Conservation (phyloP, 2,888 invertebrate genomes). For the Cepaea hortensis region DNA sequence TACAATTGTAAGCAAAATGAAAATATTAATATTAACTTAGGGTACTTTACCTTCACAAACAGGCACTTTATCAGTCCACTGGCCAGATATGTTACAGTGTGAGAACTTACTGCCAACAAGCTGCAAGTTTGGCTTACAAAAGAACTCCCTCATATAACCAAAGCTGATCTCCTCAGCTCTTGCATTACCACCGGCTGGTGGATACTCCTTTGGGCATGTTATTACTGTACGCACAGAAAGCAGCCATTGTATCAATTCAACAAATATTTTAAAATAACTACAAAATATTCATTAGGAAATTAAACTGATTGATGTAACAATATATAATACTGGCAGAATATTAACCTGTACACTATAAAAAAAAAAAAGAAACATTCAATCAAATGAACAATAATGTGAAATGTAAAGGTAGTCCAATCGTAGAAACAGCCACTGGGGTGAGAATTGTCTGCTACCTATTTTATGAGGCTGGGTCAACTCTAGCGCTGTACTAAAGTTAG, state of each 20-base stretch:
- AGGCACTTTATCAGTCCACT: conserved; percentile 63
- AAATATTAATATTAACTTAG: background rate
- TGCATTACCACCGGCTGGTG: conserved; percentile 57
- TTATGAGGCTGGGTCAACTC: too few species aligned
- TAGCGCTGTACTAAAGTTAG: too few species aligned
- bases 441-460: too few species aligned
- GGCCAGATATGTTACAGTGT: conserved; percentile 60
- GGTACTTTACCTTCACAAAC: conserved; percentile 58
- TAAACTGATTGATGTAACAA: background rate
- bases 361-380: too few species aligned
- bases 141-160: conserved; percentile 58
- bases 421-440: too few species aligned
- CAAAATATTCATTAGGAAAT: background rate
- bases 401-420: too few species aligned
- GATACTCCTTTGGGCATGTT: conserved; percentile 62
- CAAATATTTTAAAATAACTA: background rate
- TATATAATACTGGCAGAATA: too few species aligned
- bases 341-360: too few species aligned
- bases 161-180: conserved; percentile 57
- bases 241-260: background rate
- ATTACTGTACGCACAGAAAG: conserved; percentile 56
- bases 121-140: conserved; percentile 58
- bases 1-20: background rate
- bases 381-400: too few species aligned
- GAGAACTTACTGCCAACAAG: conserved; percentile 61